Evolutionary conservation across 30 jellyfish, hydroid and myxozoan genomes (phyloP).

Genomic region (Hydra vulgaris): DNA sequence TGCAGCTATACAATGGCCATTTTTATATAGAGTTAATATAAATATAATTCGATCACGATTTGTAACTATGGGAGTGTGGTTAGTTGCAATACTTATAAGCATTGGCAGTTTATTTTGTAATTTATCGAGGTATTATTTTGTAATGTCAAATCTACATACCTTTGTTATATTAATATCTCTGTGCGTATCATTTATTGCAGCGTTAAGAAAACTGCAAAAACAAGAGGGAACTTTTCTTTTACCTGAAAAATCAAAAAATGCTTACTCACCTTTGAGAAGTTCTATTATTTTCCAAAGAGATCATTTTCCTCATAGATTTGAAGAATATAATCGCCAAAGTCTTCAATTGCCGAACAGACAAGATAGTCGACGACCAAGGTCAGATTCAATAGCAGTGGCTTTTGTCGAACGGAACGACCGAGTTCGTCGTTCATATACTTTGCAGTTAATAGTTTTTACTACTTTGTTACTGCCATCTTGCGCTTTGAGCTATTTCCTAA

Average conservation of each 20-base stretch:
- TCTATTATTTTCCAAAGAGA: background rate
- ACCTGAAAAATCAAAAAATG: background rate
- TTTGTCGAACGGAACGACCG: background rate
- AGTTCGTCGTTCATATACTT: background rate
- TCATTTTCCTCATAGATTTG: background rate
- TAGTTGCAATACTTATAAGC: background rate
- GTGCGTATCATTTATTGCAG: background rate
- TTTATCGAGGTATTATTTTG: background rate
- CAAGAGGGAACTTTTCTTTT: background rate
- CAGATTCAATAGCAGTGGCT: background rate
- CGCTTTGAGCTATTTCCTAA: background rate
- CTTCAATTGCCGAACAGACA: background rate
- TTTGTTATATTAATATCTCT: background rate
- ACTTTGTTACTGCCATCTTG: background rate
- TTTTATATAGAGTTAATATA: background rate
- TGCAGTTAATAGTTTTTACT: background rate
- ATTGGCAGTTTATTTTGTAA: background rate
- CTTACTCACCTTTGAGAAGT: background rate
- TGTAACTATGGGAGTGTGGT: background rate
- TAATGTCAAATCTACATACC: background rate
- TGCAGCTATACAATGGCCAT: background rate
- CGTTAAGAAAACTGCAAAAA: background rate
- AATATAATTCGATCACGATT: background rate
- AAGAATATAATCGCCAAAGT: background rate
- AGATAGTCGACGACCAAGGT: background rate